Evolutionary conservation across 2,888 invertebrate genomes (phyloP).

Genomic region (Aphrophora alni): DNA sequence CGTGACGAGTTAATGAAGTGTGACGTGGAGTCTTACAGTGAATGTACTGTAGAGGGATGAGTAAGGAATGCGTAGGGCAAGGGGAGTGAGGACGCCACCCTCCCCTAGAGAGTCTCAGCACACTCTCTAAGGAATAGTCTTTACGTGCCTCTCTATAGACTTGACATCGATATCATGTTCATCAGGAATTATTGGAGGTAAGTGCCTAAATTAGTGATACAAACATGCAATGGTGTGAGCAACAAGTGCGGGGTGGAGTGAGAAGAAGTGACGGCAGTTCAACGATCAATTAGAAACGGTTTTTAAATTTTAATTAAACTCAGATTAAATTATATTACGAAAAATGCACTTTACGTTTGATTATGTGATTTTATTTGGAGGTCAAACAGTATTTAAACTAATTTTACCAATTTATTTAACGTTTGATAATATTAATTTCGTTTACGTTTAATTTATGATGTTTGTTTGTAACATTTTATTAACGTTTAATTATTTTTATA

Average conservation of each 20-base stretch:
- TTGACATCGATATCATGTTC: background rate
- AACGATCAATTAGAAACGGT: too few relatives aligned
- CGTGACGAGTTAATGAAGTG: background rate
- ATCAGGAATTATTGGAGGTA: background rate
- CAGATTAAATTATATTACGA: too few relatives aligned
- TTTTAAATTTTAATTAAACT: too few relatives aligned
- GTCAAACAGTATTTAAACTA: too few relatives aligned
- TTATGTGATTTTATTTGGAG: too few relatives aligned
- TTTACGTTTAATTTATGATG: too few relatives aligned
- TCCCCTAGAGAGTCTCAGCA: background rate
- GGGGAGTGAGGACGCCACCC: background rate
- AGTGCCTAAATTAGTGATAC: background rate
- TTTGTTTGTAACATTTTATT: too few relatives aligned
- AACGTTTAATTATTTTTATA: too few relatives aligned
- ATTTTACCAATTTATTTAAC: too few relatives aligned
- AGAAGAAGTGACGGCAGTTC: background rate
- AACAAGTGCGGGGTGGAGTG: background rate
- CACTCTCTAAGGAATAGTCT: conserved; percentile 7
- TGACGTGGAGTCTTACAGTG: background rate
- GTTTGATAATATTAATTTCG: too few relatives aligned
- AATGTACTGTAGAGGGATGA: background rate
- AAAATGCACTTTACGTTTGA: too few relatives aligned
- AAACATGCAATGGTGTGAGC: background rate
- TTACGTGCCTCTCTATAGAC: background rate
- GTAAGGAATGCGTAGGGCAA: conserved; percentile 4